Percentiles rank a stretch among this genome's conserved stretches.
Conservation (phyloP, 1,140 invertebrate genomes). For the Drosophila subpulchrella region DNA sequence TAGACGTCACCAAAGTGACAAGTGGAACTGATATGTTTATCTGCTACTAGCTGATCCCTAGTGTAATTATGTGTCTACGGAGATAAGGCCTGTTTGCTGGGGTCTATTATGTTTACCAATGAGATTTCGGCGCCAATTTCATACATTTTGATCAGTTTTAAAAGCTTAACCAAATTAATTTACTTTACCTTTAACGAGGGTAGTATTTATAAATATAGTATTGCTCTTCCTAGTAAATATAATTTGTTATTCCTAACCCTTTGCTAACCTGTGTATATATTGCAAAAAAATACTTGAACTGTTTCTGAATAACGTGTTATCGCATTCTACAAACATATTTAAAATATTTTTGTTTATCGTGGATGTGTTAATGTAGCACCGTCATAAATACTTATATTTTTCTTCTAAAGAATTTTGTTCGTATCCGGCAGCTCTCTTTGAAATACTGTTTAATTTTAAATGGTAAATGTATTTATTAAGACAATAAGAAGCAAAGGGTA, state of each 20-base stretch:
- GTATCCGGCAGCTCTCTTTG: neutral
- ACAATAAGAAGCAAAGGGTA: too few relatives aligned
- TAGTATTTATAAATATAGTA: neutral
- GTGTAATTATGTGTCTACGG: slow-evolving; percentile 26
- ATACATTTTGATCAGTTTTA: slow-evolving; percentile 13
- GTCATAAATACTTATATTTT: too few relatives aligned
- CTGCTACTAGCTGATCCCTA: slow-evolving; percentile 15
- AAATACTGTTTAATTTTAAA: too few relatives aligned
- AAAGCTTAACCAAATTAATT: slow-evolving; percentile 15
- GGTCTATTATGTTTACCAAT: slow-evolving; percentile 26
- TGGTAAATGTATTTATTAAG: too few relatives aligned
- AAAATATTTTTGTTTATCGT: too few relatives aligned
- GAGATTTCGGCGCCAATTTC: slow-evolving; percentile 14
- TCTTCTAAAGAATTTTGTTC: neutral
- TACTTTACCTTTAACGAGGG: neutral
- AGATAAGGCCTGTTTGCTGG: slow-evolving; percentile 13
- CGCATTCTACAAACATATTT: too few relatives aligned
- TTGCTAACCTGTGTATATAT: too few relatives aligned
- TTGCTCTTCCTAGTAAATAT: too few relatives aligned
- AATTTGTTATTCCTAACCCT: too few relatives aligned
- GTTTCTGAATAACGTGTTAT: too few relatives aligned
- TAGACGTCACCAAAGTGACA: slow-evolving; percentile 17
- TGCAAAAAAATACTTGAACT: too few relatives aligned
- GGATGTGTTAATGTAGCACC: too few relatives aligned
- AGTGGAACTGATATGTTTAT: slow-evolving; percentile 41